Percentiles rank a stretch among this genome's conserved stretches.
phyloP scores from a whole-genome alignment of 2,888 invertebrate genomes.

The Acleris sparsana region DNA sequence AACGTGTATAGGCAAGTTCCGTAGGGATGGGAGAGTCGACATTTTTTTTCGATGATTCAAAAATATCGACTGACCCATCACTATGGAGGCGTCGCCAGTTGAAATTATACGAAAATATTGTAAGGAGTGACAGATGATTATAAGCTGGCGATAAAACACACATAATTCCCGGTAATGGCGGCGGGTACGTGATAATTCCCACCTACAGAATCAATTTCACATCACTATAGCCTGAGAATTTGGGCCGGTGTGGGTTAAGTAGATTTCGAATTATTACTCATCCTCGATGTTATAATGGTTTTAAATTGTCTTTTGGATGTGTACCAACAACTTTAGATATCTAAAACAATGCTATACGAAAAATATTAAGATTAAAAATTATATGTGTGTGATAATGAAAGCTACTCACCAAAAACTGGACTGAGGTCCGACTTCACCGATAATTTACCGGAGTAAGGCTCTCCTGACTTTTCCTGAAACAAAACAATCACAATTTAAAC shows the following conservation, averaged over 20 bases:
- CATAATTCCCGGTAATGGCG: conserved; percentile 80
- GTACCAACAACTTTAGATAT: no score
- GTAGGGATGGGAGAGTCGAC: no score
- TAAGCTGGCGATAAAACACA: conserved; percentile 83
- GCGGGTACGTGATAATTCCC: conserved; percentile 62
- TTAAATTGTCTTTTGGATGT: no score
- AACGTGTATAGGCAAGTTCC: no score
- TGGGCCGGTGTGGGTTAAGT: conserved; percentile 17
- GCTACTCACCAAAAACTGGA: conserved; percentile 93
- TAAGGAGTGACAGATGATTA: conserved; percentile 84
- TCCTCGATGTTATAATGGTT: not conserved
- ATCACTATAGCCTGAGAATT: conserved; percentile 53
- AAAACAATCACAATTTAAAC: conserved; percentile 42
- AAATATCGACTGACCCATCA: conserved; percentile 48
- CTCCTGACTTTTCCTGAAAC: conserved; percentile 93
- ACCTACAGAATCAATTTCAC: conserved; percentile 70
- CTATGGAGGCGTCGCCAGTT: conserved; percentile 69
- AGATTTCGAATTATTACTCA: conserved; percentile 9
- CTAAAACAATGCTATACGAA: not conserved
- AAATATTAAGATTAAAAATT: not conserved
- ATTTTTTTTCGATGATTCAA: no score
- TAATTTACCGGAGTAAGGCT: conserved; percentile 90
- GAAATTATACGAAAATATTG: conserved; percentile 82
- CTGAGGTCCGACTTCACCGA: conserved; percentile 93
- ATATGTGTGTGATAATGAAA: not conserved